phyloP scores from a whole-genome alignment of 2,888 invertebrate species.

The Conus canariensis region DNA sequence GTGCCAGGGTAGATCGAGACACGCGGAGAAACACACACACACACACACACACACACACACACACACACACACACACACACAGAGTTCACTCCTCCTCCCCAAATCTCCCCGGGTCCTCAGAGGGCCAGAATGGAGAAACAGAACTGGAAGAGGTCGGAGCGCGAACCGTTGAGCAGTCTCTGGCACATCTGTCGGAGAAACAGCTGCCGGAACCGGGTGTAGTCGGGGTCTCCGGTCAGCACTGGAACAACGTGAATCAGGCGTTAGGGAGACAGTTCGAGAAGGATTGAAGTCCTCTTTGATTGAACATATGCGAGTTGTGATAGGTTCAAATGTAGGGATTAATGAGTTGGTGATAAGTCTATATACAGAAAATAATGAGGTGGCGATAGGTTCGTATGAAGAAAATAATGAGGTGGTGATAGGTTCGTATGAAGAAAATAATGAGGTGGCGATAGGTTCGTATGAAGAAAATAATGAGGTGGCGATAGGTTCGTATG shows the following conservation, averaged over 20 bases:
- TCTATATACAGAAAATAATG: too few relatives aligned
- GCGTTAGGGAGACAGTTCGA: too few relatives aligned
- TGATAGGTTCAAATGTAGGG: too few relatives aligned
- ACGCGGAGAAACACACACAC: slow-evolving; percentile 11
- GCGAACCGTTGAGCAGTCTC: not conserved
- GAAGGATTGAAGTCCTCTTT: not conserved
- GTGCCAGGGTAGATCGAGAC: not conserved
- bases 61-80: too few relatives aligned
- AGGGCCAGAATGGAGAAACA: slow-evolving; percentile 17
- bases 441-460: too few relatives aligned
- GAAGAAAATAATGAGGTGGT: too few relatives aligned
- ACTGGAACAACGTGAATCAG: not conserved
- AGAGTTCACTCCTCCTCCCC: not conserved
- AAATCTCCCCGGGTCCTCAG: not conserved
- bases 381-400: too few relatives aligned
- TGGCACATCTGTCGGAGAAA: slow-evolving; percentile 28
- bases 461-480: too few relatives aligned
- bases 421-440: too few relatives aligned
- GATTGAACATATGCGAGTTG: too few relatives aligned
- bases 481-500: too few relatives aligned
- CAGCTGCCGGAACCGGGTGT: slow-evolving; percentile 32
- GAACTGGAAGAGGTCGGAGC: slow-evolving; percentile 15
- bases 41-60: slow-evolving; percentile 23
- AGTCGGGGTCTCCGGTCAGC: slow-evolving; percentile 22
- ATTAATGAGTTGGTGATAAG: too few relatives aligned